These are phyloP conservation scores for Chondrilla cf. caribensis DNA, from an alignment of 37 sponge, comb jelly and placozoan species.

Conservation along the genomic window DNA sequence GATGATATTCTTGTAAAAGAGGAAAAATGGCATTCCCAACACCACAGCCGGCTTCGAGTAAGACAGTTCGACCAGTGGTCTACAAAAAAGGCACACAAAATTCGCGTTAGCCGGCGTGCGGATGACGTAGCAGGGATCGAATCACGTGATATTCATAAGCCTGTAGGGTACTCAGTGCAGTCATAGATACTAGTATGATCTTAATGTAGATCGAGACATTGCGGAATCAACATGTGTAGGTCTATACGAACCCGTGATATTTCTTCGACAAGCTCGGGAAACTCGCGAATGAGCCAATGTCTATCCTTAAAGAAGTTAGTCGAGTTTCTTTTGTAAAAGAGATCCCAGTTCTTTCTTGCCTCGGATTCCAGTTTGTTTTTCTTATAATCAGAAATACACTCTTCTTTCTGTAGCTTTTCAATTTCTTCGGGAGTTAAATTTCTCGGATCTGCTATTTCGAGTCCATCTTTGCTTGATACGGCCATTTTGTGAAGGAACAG, in stretches of 20 bases:
- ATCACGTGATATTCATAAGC: too few relatives aligned
- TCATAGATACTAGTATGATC: too few relatives aligned
- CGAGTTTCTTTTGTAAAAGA: conserved; percentile 95
- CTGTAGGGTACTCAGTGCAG: too few relatives aligned
- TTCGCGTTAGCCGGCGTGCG: too few relatives aligned
- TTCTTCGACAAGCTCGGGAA: conserved; percentile 63
- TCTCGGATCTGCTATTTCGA: neutral
- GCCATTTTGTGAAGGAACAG: neutral
- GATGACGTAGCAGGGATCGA: too few relatives aligned
- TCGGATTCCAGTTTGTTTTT: conserved; percentile 84
- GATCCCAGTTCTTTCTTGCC: conserved; percentile 94
- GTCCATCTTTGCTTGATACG: neutral
- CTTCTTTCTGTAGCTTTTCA: conserved; percentile 49
- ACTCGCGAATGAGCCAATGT: conserved; percentile 94
- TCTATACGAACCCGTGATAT: conserved; percentile 19
- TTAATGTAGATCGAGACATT: too few relatives aligned
- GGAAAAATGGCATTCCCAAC: conserved; percentile 96
- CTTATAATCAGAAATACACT: conserved; percentile 64
- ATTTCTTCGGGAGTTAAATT: conserved; percentile 59
- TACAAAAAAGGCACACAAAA: neutral
- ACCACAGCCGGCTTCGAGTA: conserved; percentile 96
- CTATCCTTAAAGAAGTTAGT: conserved; percentile 97
- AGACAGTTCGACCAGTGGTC: neutral
- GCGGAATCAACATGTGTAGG: too few relatives aligned
- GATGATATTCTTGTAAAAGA: conserved; percentile 66